Evolutionary conservation across 2,113 vertebrate genomes (phyloP).

Genomic region (Semicossyphus pulcher): DNA sequence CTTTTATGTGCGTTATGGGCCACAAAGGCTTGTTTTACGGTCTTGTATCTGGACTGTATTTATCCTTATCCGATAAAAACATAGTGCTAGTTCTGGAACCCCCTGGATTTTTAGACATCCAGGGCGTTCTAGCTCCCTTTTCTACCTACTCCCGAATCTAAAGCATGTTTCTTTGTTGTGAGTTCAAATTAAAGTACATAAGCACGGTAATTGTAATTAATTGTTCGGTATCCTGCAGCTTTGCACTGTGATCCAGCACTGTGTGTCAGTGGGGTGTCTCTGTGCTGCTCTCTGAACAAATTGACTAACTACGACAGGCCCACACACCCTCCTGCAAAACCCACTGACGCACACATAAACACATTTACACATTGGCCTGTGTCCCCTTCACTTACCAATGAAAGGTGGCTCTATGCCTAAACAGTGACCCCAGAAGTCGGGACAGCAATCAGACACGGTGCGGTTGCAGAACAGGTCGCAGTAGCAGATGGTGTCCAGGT

Average conservation of each 20-base stretch:
- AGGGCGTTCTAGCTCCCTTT: background rate
- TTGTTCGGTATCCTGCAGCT: conserved; percentile 16
- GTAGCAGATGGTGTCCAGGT: conserved; percentile 95
- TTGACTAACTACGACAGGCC: conserved; percentile 8
- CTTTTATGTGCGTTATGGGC: too few species aligned
- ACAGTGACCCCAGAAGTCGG: conserved; percentile 96
- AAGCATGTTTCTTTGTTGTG: background rate
- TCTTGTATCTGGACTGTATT: background rate
- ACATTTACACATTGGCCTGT: background rate
- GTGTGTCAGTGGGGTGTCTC: conserved; percentile 2
- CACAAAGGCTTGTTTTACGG: too few species aligned
- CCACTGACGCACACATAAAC: background rate
- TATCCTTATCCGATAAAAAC: background rate
- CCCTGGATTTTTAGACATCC: too few species aligned
- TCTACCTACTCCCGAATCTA: background rate
- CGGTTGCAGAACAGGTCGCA: conserved; percentile 99
- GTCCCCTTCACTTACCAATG: conserved; percentile 63
- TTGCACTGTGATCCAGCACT: conserved; percentile 3
- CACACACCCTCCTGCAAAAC: conserved; percentile 11
- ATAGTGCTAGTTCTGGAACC: background rate
- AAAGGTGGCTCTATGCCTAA: conserved; percentile 88
- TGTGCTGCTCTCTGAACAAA: conserved; percentile 1
- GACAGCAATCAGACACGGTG: conserved; percentile 96
- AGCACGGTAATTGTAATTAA: background rate
- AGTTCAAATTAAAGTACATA: background rate